A percentile compares a stretch with the other conserved stretches of the same genome.
These are phyloP conservation scores for Acrossocheilus wenchowensis DNA, from an alignment of 2,797 vertebrate species.

Conservation along the genomic window DNA sequence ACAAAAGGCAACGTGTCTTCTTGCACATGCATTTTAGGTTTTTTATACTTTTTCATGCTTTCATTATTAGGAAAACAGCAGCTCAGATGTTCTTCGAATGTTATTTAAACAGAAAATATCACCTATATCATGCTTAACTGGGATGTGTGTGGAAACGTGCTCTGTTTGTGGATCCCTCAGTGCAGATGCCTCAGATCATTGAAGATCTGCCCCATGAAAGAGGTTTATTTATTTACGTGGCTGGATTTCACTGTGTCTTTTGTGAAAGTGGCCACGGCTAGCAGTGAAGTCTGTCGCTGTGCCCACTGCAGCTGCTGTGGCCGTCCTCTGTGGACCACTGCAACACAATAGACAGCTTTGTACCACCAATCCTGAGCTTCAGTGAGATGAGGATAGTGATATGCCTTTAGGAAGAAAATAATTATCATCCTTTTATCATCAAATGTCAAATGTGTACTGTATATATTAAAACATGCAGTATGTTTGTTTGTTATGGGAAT, in stretches of 20 bases:
- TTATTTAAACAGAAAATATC: not conserved
- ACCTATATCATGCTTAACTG: not conserved
- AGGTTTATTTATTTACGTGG: slow-evolving; percentile 72
- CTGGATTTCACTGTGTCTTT: slow-evolving; percentile 71
- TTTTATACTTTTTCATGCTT: not conserved
- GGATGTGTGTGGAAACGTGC: slow-evolving; percentile 15
- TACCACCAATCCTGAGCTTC: slow-evolving; percentile 63
- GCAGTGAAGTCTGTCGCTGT: slow-evolving; percentile 76
- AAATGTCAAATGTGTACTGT: not conserved
- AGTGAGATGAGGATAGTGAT: slow-evolving; percentile 60
- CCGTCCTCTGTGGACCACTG: slow-evolving; percentile 63
- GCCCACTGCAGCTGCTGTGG: slow-evolving; percentile 76
- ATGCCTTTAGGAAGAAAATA: slow-evolving; percentile 66
- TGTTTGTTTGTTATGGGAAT: not conserved
- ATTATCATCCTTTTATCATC: not conserved
- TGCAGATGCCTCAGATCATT: slow-evolving; percentile 61
- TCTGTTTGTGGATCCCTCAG: slow-evolving; percentile 40
- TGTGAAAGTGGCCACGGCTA: slow-evolving; percentile 69
- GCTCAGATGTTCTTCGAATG: not conserved
- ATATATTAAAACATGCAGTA: not conserved
- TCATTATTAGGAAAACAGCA: not conserved
- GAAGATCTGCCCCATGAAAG: slow-evolving; percentile 67
- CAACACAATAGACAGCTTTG: slow-evolving; percentile 76
- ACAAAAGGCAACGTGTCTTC: not conserved
- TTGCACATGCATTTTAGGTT: not conserved